Evolutionary conservation across 2,888 invertebrate genomes (phyloP).

Genomic region (Tetragonisca angustula): DNA sequence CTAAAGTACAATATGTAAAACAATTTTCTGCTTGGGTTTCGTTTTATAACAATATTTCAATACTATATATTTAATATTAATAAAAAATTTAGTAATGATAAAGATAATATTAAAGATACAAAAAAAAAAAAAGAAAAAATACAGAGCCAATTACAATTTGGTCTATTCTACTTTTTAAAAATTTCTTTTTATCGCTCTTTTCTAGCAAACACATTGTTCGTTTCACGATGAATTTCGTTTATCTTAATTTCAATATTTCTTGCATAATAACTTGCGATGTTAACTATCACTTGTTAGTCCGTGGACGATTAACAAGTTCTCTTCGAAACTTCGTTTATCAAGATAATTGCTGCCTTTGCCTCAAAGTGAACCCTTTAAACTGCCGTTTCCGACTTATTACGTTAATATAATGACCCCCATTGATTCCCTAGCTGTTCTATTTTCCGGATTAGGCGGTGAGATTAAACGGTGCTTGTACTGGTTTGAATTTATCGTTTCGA

Average conservation of each 20-base stretch:
- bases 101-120: too few species aligned
- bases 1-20: not conserved
- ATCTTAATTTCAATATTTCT: not conserved
- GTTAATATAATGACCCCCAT: not conserved
- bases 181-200: not conserved
- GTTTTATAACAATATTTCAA: not conserved
- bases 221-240: not conserved
- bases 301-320: not conserved
- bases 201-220: not conserved
- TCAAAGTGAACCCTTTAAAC: not conserved
- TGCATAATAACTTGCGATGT: not conserved
- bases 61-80: too few species aligned
- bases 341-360: not conserved
- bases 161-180: too few species aligned
- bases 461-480: conserved; percentile 53
- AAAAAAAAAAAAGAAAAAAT: too few species aligned
- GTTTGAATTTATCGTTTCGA: conserved; percentile 39
- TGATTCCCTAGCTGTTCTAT: conserved; percentile 1
- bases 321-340: not conserved
- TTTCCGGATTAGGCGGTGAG: not conserved
- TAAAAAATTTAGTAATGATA: too few species aligned
- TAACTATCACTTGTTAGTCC: not conserved
- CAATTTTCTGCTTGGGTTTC: not conserved
- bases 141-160: too few species aligned
- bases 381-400: conserved; percentile 12